These are phyloP conservation scores for Cynocephalus volans DNA, from an alignment of 2,113 vertebrate species.

Conservation along the genomic window DNA sequence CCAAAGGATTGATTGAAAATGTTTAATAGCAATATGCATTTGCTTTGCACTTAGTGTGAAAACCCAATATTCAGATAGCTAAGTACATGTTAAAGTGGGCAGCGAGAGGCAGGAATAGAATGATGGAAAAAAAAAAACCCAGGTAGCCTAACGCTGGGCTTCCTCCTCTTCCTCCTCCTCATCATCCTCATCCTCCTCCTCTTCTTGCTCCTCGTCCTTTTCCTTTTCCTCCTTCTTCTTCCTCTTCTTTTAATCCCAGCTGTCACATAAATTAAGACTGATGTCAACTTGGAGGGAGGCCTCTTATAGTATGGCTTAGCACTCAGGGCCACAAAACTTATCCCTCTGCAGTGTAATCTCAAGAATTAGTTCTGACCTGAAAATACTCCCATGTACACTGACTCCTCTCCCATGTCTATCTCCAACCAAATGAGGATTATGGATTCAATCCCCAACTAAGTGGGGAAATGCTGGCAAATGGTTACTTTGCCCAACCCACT, in stretches of 20 bases:
- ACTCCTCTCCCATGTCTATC: background rate
- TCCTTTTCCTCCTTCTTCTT: background rate
- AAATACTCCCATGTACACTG: background rate
- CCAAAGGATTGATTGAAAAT: background rate
- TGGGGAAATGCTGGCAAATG: background rate
- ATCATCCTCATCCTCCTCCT: background rate
- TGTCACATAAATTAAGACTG: background rate
- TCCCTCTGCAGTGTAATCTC: background rate
- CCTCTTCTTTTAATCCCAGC: background rate
- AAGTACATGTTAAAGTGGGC: background rate
- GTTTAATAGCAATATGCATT: background rate
- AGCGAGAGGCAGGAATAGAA: background rate
- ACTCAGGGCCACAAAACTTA: background rate
- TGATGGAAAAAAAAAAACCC: background rate
- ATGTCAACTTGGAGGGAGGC: background rate
- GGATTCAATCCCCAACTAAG: background rate
- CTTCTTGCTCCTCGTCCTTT: background rate
- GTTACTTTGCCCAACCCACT: background rate
- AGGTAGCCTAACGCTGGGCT: background rate
- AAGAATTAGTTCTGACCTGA: background rate
- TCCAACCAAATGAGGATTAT: background rate
- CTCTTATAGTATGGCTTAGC: background rate
- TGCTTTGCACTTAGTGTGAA: background rate
- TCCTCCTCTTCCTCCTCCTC: background rate
- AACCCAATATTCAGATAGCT: background rate